Evolutionary conservation across 2,888 invertebrate genomes (phyloP).

Genomic region (Phaonia tiefii): DNA sequence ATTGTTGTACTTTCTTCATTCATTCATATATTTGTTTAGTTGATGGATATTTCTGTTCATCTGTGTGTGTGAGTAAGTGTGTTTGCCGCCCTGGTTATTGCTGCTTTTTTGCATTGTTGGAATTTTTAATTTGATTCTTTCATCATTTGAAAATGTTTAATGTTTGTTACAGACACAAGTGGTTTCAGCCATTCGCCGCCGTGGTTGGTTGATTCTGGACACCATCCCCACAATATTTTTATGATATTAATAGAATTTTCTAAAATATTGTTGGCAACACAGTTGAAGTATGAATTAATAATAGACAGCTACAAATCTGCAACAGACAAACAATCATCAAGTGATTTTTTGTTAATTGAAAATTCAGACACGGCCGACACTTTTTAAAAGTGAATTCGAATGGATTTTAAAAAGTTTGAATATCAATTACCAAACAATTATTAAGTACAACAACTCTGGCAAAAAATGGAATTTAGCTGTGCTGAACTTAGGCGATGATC

Average conservation of each 20-base stretch:
- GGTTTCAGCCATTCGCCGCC: constrained; percentile 54
- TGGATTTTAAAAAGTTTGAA: no score
- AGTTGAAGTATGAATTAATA: not conserved
- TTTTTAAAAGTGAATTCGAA: no score
- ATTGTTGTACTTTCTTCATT: constrained; percentile 28
- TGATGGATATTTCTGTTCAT: constrained; percentile 59
- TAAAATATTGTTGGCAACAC: not conserved
- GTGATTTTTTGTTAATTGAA: no score
- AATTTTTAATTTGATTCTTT: constrained; percentile 66
- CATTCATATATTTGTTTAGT: constrained; percentile 59
- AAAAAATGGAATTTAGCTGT: no score
- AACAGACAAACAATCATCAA: constrained; percentile 9
- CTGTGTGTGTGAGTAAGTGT: not conserved
- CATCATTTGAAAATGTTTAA: constrained; percentile 52
- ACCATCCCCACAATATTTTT: not conserved
- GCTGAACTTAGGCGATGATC: no score
- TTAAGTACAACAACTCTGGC: no score
- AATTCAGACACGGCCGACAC: no score
- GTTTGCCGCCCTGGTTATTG: constrained; percentile 27
- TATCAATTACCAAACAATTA: no score
- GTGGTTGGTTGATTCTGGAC: constrained; percentile 27
- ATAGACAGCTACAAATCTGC: constrained; percentile 8
- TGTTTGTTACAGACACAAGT: constrained; percentile 62
- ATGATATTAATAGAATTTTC: constrained; percentile 48
- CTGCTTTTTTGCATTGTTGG: constrained; percentile 42